Conservation (phyloP, 2,113 vertebrate species). For the Climacteris rufus region DNA sequence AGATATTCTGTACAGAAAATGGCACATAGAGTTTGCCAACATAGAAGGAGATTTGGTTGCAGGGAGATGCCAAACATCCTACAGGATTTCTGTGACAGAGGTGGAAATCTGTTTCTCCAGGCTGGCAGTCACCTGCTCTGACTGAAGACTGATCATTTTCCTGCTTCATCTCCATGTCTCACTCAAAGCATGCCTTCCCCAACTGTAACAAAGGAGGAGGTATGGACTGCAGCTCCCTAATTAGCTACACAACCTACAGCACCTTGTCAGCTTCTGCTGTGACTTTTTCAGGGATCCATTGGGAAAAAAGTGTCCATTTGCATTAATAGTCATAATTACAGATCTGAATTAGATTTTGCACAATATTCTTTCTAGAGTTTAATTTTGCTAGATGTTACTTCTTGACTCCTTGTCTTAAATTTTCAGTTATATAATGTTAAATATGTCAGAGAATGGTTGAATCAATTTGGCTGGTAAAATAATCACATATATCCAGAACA, state of each 20-base stretch:
- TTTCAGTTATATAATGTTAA: neutral
- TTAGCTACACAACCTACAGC: neutral
- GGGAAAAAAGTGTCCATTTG: neutral
- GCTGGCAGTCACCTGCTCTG: neutral
- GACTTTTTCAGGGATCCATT: neutral
- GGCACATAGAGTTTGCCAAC: accelerated
- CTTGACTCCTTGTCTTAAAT: neutral
- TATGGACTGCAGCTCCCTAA: neutral
- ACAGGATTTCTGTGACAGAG: neutral
- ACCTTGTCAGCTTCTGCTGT: neutral
- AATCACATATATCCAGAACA: neutral
- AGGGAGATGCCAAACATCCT: neutral
- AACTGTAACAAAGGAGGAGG: neutral
- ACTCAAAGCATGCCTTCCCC: neutral
- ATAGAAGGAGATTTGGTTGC: neutral
- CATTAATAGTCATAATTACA: neutral
- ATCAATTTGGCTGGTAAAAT: neutral
- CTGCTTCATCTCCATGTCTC: neutral
- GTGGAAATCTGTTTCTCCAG: neutral
- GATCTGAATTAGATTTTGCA: neutral
- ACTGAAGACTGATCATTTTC: neutral
- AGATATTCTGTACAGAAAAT: neutral
- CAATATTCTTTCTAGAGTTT: neutral
- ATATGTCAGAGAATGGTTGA: neutral
- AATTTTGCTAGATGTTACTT: neutral